Percentiles rank a stretch among this genome's conserved stretches.
Conservation (phyloP, 2,797 vertebrate species). For the Novumbra hubbsi region DNA sequence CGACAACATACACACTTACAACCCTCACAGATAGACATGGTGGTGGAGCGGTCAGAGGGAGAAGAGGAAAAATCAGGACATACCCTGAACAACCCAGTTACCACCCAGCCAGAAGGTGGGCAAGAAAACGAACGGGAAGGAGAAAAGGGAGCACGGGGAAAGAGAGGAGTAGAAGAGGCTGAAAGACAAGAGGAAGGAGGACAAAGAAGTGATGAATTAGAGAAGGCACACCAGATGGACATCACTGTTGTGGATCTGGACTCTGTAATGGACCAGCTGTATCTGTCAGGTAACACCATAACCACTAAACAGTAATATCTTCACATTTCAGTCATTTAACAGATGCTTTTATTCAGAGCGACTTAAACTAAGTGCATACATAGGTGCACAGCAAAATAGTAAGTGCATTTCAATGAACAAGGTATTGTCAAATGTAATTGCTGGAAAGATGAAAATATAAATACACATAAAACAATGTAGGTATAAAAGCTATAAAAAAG, state of each 20-base stretch:
- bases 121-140: background rate
- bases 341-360: too few species aligned
- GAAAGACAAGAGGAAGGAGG: constrained; percentile 32
- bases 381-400: too few species aligned
- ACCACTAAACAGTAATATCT: background rate
- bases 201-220: constrained; percentile 25
- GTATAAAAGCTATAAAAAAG: too few species aligned
- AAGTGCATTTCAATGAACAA: too few species aligned
- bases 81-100: background rate
- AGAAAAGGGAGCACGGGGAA: constrained; percentile 8
- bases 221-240: constrained; percentile 16
- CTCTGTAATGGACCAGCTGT: constrained; percentile 54
- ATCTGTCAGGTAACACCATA: constrained; percentile 61
- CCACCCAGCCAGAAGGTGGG: constrained; percentile 21
- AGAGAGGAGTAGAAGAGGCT: constrained; percentile 22
- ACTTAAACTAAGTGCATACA: too few species aligned
- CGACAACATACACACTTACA: background rate
- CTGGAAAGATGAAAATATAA: too few species aligned
- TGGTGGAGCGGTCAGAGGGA: constrained; percentile 54
- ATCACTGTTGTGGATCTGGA: constrained; percentile 56
- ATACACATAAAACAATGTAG: too few species aligned
- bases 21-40: constrained; percentile 47
- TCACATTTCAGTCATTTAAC: too few species aligned
- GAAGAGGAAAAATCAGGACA: background rate
- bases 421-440: too few species aligned